These are phyloP conservation scores for Lasioglossum zephyrum DNA, from an alignment of 2,888 invertebrate species.

Conservation along the genomic window DNA sequence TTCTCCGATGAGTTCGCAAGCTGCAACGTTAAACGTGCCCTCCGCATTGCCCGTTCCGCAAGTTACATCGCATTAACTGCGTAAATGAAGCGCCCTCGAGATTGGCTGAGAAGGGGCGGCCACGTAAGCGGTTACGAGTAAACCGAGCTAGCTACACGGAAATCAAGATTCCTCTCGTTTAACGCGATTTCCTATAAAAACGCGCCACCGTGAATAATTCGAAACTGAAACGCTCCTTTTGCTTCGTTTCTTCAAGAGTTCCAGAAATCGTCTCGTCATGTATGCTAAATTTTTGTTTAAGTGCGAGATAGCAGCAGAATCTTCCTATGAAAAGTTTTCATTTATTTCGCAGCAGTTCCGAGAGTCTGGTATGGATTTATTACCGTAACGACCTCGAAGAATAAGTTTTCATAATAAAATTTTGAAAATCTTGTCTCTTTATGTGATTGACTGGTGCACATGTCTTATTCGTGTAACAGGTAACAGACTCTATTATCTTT, in stretches of 20 bases:
- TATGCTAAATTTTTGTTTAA: background rate
- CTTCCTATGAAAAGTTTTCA: background rate
- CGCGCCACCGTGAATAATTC: background rate
- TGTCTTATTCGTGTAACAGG: no score
- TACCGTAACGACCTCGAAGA: no score
- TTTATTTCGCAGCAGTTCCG: no score
- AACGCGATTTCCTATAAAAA: background rate
- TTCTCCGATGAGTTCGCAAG: slow-evolving; percentile 93
- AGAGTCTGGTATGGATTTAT: no score
- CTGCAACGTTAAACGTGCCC: slow-evolving; percentile 84
- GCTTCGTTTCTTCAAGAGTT: background rate
- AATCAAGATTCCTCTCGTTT: background rate
- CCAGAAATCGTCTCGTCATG: background rate
- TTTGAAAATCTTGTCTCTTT: background rate
- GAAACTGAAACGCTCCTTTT: background rate
- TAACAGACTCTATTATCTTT: background rate
- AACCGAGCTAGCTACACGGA: background rate
- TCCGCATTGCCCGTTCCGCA: background rate
- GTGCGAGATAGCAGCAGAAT: background rate
- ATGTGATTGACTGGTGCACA: background rate
- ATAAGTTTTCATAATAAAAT: no score
- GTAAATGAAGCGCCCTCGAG: slow-evolving; percentile 13
- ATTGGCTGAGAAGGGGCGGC: slow-evolving; percentile 17
- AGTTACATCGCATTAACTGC: slow-evolving; percentile 18
- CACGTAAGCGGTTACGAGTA: slow-evolving; percentile 17